Evolutionary conservation across 2,888 invertebrate species (phyloP).

Genomic region (Noctua janthe): DNA sequence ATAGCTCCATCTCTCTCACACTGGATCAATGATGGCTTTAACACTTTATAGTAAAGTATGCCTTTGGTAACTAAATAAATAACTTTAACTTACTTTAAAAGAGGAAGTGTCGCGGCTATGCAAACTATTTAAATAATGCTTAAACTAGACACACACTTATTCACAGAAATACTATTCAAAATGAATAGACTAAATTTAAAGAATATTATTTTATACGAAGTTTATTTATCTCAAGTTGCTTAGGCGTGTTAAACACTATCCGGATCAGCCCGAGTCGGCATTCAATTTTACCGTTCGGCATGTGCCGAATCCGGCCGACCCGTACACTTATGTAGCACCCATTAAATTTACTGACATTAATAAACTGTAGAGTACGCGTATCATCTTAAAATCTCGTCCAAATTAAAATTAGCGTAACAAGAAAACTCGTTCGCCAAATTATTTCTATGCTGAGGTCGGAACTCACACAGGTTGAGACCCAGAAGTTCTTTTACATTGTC

Average conservation of each 20-base stretch:
- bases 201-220: not conserved
- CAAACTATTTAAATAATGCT: not conserved
- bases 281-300: conserved; percentile 2
- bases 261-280: not conserved
- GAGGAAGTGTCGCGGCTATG: too few relatives aligned
- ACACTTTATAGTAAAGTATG: not conserved
- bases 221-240: not conserved
- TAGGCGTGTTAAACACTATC: not conserved
- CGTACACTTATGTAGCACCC: not conserved
- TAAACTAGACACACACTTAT: not conserved
- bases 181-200: not conserved
- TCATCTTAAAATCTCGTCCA: conserved; percentile 88
- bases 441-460: conserved; percentile 95
- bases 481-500: conserved; percentile 92
- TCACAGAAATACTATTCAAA: not conserved
- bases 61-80: not conserved
- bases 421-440: conserved; percentile 98
- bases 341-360: not conserved
- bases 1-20: not conserved
- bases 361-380: conserved; percentile 20
- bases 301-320: not conserved
- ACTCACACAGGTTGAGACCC: conserved; percentile 91
- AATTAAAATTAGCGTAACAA: conserved; percentile 96
- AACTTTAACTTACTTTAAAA: not conserved
- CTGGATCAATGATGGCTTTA: not conserved